Base-by-base conservation (phyloP, 1,140 invertebrate genomes). In the Bombyx mandarina region DNA sequence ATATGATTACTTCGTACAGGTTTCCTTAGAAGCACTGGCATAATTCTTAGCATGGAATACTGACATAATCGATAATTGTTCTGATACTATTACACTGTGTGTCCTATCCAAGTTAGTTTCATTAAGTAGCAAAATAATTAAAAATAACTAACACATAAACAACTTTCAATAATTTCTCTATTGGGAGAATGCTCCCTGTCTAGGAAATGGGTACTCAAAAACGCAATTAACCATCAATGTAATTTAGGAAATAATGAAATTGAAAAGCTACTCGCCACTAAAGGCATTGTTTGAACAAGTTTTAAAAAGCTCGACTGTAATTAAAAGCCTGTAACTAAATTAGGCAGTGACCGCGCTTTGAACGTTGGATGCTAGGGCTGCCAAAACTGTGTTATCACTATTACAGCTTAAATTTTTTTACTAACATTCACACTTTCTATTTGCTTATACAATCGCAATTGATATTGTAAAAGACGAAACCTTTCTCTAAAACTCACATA, bases 221-320 rank as follows among this genome's bases (percentile, higher is more conserved):
- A 62, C 2, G 26, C 26, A 35, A 35, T 35, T 35, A 35, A 35
- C 26, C 26, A 35, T 35, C 26, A 35, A 58, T 43, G 22, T 47
- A 63, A 63, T 59, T 49, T 55, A 56, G 35, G 42, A 48, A 58
- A 52, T 47, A 59, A 60, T 63, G 57, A 60, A 63, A 51, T 49
- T 57, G 59, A 63, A 63, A 63, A 63, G 62, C 62, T 45, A 22
- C 42, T 8, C 55, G 4, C 26, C 26, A 57, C 58, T 57, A 58
- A 60, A 63, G 43, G 54, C 53, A 50, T 54, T 67, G 62, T 63
- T 67, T 67, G 58, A 67, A 61, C 60, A 73, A 75, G 65, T 74
- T 75, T 79, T 69, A 75, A 76, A 35, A 83, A 80, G 75, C 63
- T 55, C 65, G 56, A 63, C 58, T 58, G 56, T 50, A 57, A 59